A percentile compares a stretch with the other conserved stretches of the same genome.
Conservation (phyloP, 2,113 vertebrate genomes). For the Megaceryle maxima region DNA sequence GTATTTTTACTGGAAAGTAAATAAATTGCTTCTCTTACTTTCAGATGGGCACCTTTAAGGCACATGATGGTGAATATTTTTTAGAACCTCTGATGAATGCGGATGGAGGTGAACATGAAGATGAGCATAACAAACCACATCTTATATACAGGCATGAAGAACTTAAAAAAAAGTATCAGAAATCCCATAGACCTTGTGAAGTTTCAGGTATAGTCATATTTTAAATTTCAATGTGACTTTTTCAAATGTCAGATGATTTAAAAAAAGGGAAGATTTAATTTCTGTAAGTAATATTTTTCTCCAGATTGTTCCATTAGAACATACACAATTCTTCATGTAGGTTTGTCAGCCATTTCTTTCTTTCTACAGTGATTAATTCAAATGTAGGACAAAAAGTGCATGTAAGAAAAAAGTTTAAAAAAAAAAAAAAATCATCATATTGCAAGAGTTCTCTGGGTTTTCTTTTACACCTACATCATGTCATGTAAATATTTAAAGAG, state of each 20-base stretch:
- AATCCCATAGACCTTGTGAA: slow-evolving; percentile 75
- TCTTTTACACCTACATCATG: not conserved
- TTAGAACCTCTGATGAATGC: slow-evolving; percentile 88
- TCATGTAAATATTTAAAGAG: not conserved
- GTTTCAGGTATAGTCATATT: slow-evolving; percentile 83
- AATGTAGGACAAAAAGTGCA: not conserved
- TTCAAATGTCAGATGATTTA: not conserved
- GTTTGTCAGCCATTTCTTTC: not conserved
- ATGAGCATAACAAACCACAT: slow-evolving; percentile 92
- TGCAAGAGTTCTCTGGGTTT: not conserved
- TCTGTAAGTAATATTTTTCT: not conserved
- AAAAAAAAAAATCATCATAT: not conserved
- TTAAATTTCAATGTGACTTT: not conserved
- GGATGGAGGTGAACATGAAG: slow-evolving; percentile 84
- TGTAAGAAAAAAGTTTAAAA: not conserved
- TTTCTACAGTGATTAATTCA: not conserved
- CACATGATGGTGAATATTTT: slow-evolving; percentile 91
- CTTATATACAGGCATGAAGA: slow-evolving; percentile 88
- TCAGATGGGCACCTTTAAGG: slow-evolving; percentile 80
- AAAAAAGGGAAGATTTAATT: not conserved
- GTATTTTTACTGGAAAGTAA: not conserved
- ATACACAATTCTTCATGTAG: not conserved
- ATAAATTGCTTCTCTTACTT: slow-evolving; percentile 9
- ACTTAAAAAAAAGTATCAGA: slow-evolving; percentile 51
- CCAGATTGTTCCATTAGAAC: not conserved